Evolutionary conservation across 1,140 invertebrate species (phyloP), one percentile per base, ranked within the genome.

Genomic region (Drosophila burlai): DNA sequence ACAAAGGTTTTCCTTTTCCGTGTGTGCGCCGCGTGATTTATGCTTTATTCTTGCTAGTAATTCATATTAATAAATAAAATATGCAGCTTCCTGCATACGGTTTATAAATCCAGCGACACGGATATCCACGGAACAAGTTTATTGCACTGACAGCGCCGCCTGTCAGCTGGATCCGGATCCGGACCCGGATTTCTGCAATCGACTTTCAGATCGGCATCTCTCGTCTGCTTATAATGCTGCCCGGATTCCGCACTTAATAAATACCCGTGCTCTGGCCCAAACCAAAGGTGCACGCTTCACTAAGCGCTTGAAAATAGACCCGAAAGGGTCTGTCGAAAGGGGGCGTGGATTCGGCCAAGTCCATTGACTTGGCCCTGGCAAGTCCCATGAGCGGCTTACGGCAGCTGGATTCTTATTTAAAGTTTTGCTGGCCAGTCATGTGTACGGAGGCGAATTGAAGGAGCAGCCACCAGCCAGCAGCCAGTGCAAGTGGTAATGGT

Each of bases 361-460:
- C 76, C 83, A 74, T 77, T 86, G 83, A 86, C 76, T 87, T 76
- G 63, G 54, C 50, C 49, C 45, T 52, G 62, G 54, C 64, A 67
- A 52, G 38, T 61, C 50, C 68, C 31, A 34, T 38, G 21, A n/a
- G 47, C 47, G 38, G 64, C 67, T 68, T 36, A 55, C 47, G 47
- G 67, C 64, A 64, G 52, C 58, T 18, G 65, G 52, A 61, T 50
- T 75, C 81, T 83, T 83, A 87, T 83, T 87, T 89, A 89, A 87
- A 87, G 83, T 87, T 89, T 63, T 54, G 64, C 69, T 80, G 83
- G 83, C 69, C 84, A 87, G 84, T 87, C 83, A 87, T 89, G 83
- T 87, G 83, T 64, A 89, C 52, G 84, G 68, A 87, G 73, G 84
- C 84, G 77, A 74, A 74, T 55, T 69, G 80, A 60, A 65, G 50